These are phyloP conservation scores for Channa striata DNA, from an alignment of 2,797 vertebrate species.

Conservation along the genomic window DNA sequence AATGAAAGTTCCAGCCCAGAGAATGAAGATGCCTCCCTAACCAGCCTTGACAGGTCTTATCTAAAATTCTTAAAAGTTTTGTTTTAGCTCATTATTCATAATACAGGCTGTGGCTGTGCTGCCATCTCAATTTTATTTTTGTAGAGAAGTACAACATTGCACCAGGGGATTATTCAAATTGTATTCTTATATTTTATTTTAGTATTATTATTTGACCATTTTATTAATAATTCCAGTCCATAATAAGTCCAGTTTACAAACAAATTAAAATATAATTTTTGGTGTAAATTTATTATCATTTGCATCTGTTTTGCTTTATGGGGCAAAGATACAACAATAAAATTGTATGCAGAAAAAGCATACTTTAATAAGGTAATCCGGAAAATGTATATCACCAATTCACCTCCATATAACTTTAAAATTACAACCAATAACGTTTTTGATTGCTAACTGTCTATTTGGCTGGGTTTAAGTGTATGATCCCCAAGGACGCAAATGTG, in stretches of 20 bases:
- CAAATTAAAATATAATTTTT: too few relatives aligned
- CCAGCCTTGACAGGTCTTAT: not conserved
- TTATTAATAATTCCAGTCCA: too few relatives aligned
- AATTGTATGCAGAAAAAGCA: not conserved
- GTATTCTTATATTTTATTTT: not conserved
- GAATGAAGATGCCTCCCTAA: constrained; percentile 36
- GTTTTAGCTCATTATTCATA: constrained; percentile 10
- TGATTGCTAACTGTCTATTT: not conserved
- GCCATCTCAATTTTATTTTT: too few relatives aligned
- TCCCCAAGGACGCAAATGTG: too few relatives aligned
- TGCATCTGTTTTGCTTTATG: too few relatives aligned
- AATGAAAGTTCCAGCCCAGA: constrained; percentile 34
- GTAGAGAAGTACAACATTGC: too few relatives aligned
- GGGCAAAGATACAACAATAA: not conserved
- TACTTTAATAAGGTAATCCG: not conserved
- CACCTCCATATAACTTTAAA: not conserved
- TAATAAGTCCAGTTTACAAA: too few relatives aligned
- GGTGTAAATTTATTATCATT: too few relatives aligned
- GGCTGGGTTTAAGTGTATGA: not conserved
- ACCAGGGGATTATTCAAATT: not conserved
- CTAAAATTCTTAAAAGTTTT: not conserved
- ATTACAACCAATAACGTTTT: not conserved
- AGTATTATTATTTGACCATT: too few relatives aligned
- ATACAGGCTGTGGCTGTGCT: not conserved
- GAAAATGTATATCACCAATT: not conserved